Evolutionary conservation across 1,140 invertebrate genomes (phyloP).

Genomic region (Sycophila sp.): DNA sequence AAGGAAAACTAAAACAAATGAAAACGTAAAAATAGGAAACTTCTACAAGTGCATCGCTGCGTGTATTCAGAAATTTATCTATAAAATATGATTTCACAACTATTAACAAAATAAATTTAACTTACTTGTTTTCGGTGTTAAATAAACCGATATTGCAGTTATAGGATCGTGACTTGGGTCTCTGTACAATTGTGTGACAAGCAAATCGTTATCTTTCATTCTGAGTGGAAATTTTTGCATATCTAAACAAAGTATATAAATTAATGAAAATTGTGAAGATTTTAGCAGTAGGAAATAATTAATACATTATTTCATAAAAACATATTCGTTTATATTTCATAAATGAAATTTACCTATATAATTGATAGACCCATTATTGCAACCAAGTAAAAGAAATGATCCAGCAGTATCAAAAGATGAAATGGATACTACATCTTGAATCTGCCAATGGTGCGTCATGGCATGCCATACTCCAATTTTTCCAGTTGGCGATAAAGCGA

Average conservation of each 20-base stretch:
- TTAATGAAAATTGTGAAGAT: too few species aligned
- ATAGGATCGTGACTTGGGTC: constrained; percentile 95
- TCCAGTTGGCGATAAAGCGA: constrained; percentile 92
- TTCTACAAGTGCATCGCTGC: background rate
- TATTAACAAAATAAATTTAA: constrained; percentile 40
- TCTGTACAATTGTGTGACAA: constrained; percentile 96
- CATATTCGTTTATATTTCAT: constrained; percentile 11
- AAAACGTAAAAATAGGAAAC: background rate
- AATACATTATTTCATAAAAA: constrained; percentile 42
- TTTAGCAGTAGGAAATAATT: too few species aligned
- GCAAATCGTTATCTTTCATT: constrained; percentile 98
- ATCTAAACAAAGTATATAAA: constrained; percentile 73
- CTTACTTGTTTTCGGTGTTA: constrained; percentile 97
- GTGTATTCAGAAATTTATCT: background rate
- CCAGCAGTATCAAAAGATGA: constrained; percentile 96
- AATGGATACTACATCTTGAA: constrained; percentile 94
- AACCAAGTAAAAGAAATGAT: constrained; percentile 93
- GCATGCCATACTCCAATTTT: constrained; percentile 99
- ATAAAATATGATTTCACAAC: constrained; percentile 13
- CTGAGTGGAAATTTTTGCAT: constrained; percentile 99
- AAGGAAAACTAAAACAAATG: background rate
- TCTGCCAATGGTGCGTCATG: constrained; percentile 98
- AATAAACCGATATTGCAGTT: constrained; percentile 97
- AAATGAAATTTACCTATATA: constrained; percentile 82
- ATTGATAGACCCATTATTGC: constrained; percentile 96